A percentile compares a stretch with the other conserved stretches of the same genome.
Evolutionary conservation across 2,888 invertebrate genomes (phyloP).

Genomic region (Drosophila demipolita): DNA sequence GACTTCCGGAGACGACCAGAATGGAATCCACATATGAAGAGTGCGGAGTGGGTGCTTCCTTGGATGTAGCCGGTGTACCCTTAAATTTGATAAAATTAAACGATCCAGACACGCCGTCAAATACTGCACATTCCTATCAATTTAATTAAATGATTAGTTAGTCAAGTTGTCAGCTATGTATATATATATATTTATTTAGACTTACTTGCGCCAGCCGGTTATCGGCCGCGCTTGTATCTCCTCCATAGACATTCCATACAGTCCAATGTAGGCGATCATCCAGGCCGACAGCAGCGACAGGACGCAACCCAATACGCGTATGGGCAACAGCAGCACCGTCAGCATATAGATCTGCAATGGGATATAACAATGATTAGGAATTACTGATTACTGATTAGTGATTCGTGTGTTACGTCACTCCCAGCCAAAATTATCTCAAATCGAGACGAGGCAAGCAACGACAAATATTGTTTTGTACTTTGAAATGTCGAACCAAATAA

Average conservation of each 20-base stretch:
- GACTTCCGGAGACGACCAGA: constrained; percentile 92
- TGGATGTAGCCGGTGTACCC: constrained; percentile 88
- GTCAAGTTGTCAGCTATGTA: not conserved
- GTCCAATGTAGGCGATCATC: constrained; percentile 93
- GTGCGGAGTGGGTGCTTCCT: constrained; percentile 95
- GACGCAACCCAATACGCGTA: constrained; percentile 92
- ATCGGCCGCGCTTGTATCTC: constrained; percentile 92
- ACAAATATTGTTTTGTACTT: constrained; percentile 19
- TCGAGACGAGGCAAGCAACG: constrained; percentile 15
- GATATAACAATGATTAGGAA: constrained; percentile 51
- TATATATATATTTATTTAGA: constrained; percentile 18
- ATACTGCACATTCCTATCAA: constrained; percentile 87
- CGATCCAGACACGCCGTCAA: constrained; percentile 90
- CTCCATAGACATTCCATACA: constrained; percentile 92
- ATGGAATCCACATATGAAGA: constrained; percentile 96
- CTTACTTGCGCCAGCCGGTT: constrained; percentile 95
- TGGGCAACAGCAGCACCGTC: constrained; percentile 93
- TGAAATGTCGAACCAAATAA: constrained; percentile 8
- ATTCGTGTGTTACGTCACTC: not conserved
- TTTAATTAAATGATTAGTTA: not conserved
- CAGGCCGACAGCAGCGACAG: constrained; percentile 94
- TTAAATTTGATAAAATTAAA: constrained; percentile 92
- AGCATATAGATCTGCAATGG: constrained; percentile 93
- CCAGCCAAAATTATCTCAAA: constrained; percentile 10
- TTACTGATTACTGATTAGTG: not conserved